These are phyloP conservation scores for Gallinago nigripennis DNA, from an alignment of 2,797 vertebrate genomes.

Conservation along the genomic window DNA sequence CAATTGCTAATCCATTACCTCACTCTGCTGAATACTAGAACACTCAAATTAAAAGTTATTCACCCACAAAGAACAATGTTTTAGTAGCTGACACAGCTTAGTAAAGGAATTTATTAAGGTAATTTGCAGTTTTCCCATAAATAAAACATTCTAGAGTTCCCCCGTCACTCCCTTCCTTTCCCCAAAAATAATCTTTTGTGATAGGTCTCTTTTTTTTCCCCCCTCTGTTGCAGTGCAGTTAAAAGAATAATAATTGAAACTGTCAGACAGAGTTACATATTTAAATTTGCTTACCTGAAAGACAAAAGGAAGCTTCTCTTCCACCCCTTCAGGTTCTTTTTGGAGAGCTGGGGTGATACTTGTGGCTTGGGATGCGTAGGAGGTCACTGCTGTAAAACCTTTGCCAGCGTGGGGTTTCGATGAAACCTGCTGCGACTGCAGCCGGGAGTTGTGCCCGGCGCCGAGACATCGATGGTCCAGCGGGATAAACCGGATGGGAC, in stretches of 20 bases:
- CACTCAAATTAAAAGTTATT: conserved; percentile 76
- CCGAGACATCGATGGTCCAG: rapidly evolving
- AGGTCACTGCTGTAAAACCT: neutral
- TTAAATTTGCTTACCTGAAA: conserved; percentile 20
- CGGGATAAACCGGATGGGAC: neutral
- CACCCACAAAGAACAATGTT: conserved; percentile 73
- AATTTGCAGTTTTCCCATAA: conserved; percentile 70
- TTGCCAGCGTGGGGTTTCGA: rapidly evolving
- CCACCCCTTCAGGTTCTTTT: neutral
- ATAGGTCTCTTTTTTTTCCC: neutral
- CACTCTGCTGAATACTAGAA: conserved; percentile 67
- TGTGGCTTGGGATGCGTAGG: neutral
- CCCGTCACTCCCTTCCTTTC: neutral
- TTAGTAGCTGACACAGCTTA: conserved; percentile 68
- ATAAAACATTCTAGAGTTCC: conserved; percentile 58
- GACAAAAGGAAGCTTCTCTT: neutral
- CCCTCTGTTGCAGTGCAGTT: neutral
- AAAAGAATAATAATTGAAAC: conserved; percentile 31
- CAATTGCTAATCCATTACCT: conserved; percentile 75
- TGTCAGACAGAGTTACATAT: neutral
- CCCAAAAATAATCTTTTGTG: conserved; percentile 8
- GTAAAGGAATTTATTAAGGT: conserved; percentile 70
- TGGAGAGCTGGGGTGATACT: neutral
- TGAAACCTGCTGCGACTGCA: neutral
- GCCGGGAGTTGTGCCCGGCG: neutral